Conservation (phyloP, 1,140 invertebrate species). For the Amphibalanus amphitrite region DNA sequence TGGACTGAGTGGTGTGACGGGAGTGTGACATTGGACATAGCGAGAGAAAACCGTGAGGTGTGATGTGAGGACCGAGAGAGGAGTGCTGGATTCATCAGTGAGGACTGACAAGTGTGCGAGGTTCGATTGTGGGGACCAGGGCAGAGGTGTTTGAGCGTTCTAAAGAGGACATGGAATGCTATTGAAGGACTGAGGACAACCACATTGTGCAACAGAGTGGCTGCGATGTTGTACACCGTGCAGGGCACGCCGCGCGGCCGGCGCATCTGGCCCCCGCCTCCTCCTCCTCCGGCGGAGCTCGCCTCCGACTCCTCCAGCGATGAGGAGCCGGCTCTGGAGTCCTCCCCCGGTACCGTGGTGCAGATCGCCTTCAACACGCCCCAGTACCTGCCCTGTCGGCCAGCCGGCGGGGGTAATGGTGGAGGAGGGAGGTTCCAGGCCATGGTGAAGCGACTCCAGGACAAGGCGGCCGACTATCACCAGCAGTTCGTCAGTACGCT, state of each 20-base stretch:
- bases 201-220: no score
- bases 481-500: background rate
- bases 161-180: no score
- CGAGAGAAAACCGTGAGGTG: no score
- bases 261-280: background rate
- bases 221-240: background rate
- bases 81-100: no score
- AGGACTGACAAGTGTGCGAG: no score
- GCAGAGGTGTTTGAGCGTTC: no score
- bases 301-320: background rate
- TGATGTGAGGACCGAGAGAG: no score
- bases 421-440: background rate
- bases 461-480: background rate
- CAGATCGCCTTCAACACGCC: background rate
- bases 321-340: background rate
- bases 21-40: no score
- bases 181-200: background rate
- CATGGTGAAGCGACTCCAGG: background rate
- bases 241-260: background rate
- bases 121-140: no score
- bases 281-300: no score
- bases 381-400: background rate
- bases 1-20: no score
- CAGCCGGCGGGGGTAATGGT: no score
- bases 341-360: background rate